These are phyloP conservation scores for Tryphoninae sp. DNA, from an alignment of 2,888 invertebrate genomes.

Conservation along the genomic window DNA sequence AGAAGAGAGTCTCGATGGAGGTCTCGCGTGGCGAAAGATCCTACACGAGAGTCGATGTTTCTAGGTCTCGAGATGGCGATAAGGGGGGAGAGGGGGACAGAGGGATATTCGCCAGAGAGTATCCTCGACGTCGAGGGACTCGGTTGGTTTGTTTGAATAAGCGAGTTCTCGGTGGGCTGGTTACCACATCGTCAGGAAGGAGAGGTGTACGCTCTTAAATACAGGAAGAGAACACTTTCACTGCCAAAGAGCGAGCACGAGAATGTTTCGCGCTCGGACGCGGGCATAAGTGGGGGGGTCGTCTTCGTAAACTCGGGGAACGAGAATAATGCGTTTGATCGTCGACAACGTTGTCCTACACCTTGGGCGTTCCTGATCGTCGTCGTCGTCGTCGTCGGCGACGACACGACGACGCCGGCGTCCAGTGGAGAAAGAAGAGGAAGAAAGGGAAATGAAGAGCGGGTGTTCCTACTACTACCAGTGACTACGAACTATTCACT, in stretches of 20 bases:
- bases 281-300: conserved; percentile 48
- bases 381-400: background rate
- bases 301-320: conserved; percentile 26
- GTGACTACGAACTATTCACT: conserved; percentile 3
- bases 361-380: conserved; percentile 5
- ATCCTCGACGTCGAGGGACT: conserved; percentile 27
- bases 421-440: background rate
- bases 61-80: too few species aligned
- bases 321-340: conserved; percentile 12
- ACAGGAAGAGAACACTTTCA: conserved; percentile 81
- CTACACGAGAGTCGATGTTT: too few species aligned
- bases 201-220: conserved; percentile 71
- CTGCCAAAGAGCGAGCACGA: conserved; percentile 71
- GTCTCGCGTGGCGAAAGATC: too few species aligned
- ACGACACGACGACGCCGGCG: conserved; percentile 1
- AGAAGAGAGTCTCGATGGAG: too few species aligned
- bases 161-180: conserved; percentile 58
- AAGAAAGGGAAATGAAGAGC: background rate
- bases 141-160: conserved; percentile 60
- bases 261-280: conserved; percentile 68
- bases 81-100: too few species aligned
- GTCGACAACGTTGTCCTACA: conserved; percentile 41
- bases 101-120: too few species aligned
- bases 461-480: background rate
- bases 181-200: conserved; percentile 73